Percentiles rank a stretch among this genome's conserved stretches.
phyloP scores from a whole-genome alignment of 2,113 vertebrate genomes.

The Amia ocellicauda region DNA sequence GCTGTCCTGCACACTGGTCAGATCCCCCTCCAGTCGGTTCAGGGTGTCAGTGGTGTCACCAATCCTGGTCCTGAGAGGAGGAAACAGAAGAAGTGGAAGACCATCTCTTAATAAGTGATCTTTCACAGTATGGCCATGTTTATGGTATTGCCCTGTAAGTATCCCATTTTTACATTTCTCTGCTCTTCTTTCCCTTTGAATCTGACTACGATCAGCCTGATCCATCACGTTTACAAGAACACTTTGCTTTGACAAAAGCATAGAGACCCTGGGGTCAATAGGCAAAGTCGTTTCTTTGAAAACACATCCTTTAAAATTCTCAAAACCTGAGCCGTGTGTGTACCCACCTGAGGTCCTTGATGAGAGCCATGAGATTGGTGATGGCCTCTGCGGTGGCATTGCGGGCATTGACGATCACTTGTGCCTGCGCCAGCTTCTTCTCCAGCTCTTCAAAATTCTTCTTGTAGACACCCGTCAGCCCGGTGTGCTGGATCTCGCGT shows the following conservation, averaged over 20 bases:
- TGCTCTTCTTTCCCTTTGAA: too few species aligned
- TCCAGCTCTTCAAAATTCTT: constrained; percentile 75
- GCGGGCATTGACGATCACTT: constrained; percentile 73
- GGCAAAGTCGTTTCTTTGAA: too few species aligned
- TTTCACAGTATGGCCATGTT: not conserved
- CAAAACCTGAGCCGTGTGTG: not conserved
- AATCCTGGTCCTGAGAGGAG: constrained; percentile 68
- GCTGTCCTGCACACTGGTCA: constrained; percentile 82
- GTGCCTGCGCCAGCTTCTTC: constrained; percentile 74
- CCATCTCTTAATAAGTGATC: not conserved
- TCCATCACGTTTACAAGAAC: too few species aligned
- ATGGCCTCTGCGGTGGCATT: constrained; percentile 73
- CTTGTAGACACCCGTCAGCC: constrained; percentile 76
- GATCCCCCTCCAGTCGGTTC: constrained; percentile 78
- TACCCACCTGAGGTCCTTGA: constrained; percentile 81
- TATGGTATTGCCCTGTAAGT: too few species aligned
- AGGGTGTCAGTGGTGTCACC: constrained; percentile 80
- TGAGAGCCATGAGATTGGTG: constrained; percentile 69
- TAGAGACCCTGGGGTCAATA: too few species aligned
- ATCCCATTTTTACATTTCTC: too few species aligned
- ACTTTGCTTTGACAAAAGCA: too few species aligned
- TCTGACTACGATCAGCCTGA: too few species aligned
- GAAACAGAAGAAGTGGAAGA: not conserved
- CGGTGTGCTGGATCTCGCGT: constrained; percentile 78
- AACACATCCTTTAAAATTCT: too few species aligned